These are phyloP conservation scores for Ivindomyrus marchei DNA, from an alignment of 2,113 vertebrate genomes.

Conservation along the genomic window DNA sequence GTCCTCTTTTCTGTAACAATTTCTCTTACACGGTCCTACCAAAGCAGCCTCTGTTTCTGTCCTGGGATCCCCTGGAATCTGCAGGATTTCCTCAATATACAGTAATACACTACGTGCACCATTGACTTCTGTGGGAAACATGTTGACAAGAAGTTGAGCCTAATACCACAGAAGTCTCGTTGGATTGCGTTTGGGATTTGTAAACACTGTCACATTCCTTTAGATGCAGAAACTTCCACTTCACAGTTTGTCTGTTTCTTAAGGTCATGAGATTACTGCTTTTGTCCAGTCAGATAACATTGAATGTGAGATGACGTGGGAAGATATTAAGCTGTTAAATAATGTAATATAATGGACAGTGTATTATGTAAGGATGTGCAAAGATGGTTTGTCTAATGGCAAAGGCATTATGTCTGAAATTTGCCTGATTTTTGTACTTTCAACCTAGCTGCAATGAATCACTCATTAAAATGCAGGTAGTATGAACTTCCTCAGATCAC, in stretches of 20 bases:
- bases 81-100: background rate
- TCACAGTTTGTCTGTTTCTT: background rate
- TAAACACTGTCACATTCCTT: background rate
- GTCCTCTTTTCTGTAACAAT: background rate
- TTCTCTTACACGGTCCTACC: background rate
- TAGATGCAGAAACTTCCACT: background rate
- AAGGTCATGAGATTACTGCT: background rate
- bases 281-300: background rate
- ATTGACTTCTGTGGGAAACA: background rate
- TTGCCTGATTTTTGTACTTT: background rate
- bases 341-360: background rate
- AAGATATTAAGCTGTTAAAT: background rate
- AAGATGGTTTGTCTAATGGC: background rate
- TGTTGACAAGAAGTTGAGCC: background rate
- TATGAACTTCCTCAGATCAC: background rate
- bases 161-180: background rate
- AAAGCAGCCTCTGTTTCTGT: background rate
- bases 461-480: background rate
- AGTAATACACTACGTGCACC: background rate
- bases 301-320: background rate
- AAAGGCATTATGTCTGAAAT: background rate
- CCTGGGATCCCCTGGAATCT: background rate
- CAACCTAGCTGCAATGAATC: background rate
- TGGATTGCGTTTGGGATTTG: background rate
- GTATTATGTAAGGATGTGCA: background rate